Evolutionary conservation across 2,888 invertebrate genomes (phyloP), one percentile per base, ranked within the genome.

Genomic region (Cybosia mesomella): DNA sequence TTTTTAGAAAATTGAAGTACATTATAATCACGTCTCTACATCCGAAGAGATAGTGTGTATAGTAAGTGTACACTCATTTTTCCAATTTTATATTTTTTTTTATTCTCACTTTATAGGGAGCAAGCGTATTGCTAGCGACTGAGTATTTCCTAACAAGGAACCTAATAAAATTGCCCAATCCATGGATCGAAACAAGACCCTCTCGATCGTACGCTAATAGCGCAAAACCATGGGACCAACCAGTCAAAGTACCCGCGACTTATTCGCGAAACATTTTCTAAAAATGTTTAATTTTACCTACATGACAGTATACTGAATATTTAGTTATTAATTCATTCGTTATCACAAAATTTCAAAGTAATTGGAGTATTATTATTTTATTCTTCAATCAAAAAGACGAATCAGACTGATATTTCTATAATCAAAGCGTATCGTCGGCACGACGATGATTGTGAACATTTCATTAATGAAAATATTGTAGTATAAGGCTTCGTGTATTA

Each of bases 281-380:
- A 69, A 67, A 72, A 68, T 76, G 75, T 79, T 83, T 67, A 79
- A 75, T 82, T 84, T 70, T 87, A 87, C 87, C 87, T 68, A 80
- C 83, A 87, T 87, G 87, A 86, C 87, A 87, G 87, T 87, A 87
- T 83, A 67, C 58, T 70, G 68, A 68, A 54, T 70, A 72, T 63
- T 70, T 74, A 74, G 73, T 64, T 72, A 67, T 64, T 70, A 66
- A 61, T 68, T 58, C 15, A 39, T 71, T 73, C 64, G 62, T 68
- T 67, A 60, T 67, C 64, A 53, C 34, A 63, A 62, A 53, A 22
- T 70, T 71, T 39, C 55, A 59, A 60, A 55, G 32, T 10, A 59
- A 18, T 74, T 72, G 68, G 68, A 67, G 67, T 74, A 70, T 75
- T 73, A 70, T 64, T 15, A 62, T 61, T 59, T 61, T 55, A 68